Conservation (phyloP, 2,797 vertebrate genomes). For the Onychomys leucogaster region DNA sequence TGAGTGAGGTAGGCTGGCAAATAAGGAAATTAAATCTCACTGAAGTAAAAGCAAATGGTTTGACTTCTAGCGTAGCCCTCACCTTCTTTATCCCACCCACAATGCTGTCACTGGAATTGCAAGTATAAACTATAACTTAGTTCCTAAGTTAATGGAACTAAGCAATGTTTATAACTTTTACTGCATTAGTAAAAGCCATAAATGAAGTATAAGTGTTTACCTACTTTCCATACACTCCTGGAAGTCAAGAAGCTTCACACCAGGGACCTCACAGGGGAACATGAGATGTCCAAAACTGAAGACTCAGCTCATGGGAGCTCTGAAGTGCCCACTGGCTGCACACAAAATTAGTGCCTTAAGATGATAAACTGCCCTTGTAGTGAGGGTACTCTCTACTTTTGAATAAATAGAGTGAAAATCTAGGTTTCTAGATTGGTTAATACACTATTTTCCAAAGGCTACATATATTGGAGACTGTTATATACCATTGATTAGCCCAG, state of each 20-base stretch:
- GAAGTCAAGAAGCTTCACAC: neutral
- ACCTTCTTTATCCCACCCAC: neutral
- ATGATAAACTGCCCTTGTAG: neutral
- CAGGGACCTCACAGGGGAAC: neutral
- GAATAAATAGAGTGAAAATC: neutral
- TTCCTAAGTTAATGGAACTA: neutral
- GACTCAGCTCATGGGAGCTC: too few relatives aligned
- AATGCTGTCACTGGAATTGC: neutral
- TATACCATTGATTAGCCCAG: neutral
- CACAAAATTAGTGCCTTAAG: neutral
- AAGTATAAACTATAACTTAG: neutral
- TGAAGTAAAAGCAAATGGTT: neutral
- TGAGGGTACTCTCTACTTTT: neutral
- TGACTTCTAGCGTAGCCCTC: neutral
- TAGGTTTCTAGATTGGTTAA: neutral
- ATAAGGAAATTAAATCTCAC: neutral
- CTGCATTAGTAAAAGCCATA: too few relatives aligned
- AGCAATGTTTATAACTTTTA: neutral
- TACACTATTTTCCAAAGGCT: neutral
- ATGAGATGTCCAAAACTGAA: too few relatives aligned
- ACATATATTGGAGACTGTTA: neutral
- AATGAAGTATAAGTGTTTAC: neutral
- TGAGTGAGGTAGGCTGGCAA: neutral
- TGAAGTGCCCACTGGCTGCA: neutral
- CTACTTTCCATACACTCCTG: neutral